phyloP scores from a whole-genome alignment of 30 jellyfish, hydroid and myxozoan species.

The Nemopilema nomurai region DNA sequence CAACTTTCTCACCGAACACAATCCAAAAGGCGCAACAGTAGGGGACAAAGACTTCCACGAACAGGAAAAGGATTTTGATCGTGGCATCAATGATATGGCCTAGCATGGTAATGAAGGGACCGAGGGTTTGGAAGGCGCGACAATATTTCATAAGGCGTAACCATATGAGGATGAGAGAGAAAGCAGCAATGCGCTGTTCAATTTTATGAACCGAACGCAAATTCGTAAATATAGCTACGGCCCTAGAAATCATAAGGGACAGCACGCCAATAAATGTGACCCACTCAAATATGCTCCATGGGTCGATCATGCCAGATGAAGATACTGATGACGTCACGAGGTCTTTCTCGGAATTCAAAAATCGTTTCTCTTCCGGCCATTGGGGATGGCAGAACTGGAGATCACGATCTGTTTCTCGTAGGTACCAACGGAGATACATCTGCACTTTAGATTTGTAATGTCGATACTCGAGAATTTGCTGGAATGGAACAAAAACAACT shows the following conservation, averaged over 20 bases:
- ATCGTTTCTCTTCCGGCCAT: conserved; percentile 95
- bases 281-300: conserved; percentile 95
- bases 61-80: conserved; percentile 85
- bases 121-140: conserved; percentile 88
- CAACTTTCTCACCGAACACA: conserved; percentile 80
- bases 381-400: conserved; percentile 91
- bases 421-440: conserved; percentile 83
- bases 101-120: conserved; percentile 88
- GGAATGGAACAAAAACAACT: neutral
- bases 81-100: conserved; percentile 96
- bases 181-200: conserved; percentile 73
- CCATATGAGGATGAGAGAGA: conserved; percentile 86
- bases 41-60: conserved; percentile 94
- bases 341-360: conserved; percentile 70
- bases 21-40: conserved; percentile 96
- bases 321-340: conserved; percentile 68
- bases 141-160: conserved; percentile 86
- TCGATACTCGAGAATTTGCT: conserved; percentile 86
- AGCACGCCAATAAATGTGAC: conserved; percentile 68
- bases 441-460: conserved; percentile 36
- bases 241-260: conserved; percentile 64
- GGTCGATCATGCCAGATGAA: conserved; percentile 69
- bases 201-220: conserved; percentile 32
- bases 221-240: conserved; percentile 35
- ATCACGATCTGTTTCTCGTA: conserved; percentile 89